Evolutionary conservation across 2,888 invertebrate species (phyloP).

Genomic region (Rambutsinella grinnellia): DNA sequence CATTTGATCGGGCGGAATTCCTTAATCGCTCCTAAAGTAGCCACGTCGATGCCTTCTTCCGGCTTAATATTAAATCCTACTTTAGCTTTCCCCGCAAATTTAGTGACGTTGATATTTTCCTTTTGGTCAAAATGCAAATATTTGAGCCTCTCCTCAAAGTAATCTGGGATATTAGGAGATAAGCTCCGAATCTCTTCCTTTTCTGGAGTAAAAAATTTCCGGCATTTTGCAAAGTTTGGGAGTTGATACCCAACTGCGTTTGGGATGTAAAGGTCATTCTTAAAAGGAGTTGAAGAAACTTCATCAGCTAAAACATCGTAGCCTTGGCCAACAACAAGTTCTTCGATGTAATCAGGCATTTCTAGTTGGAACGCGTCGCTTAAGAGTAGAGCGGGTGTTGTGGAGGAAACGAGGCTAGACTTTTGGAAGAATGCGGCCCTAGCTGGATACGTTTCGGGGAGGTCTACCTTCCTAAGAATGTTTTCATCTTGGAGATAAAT

Average conservation of each 20-base stretch:
- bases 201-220: not conserved
- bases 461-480: not conserved
- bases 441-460: not conserved
- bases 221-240: conserved; percentile 23
- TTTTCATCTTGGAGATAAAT: conserved; percentile 17
- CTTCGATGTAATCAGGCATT: conserved; percentile 18
- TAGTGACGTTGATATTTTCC: not conserved
- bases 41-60: not conserved
- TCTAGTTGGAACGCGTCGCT: conserved; percentile 5
- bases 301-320: conserved; percentile 23
- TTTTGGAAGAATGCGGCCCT: conserved; percentile 17
- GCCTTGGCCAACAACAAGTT: conserved; percentile 22
- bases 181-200: not conserved
- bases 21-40: not conserved
- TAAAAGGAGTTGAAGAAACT: conserved; percentile 13
- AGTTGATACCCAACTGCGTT: conserved; percentile 14
- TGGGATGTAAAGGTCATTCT: not conserved
- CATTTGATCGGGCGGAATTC: conserved; percentile 19
- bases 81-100: not conserved
- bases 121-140: conserved; percentile 13
- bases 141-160: conserved; percentile 7
- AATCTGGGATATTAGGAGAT: not conserved
- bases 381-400: not conserved
- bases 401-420: not conserved
- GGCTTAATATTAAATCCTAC: conserved; percentile 30